A percentile compares a stretch with the other conserved stretches of the same genome.
phyloP scores from a whole-genome alignment of 2,888 invertebrate genomes.

The Exephanes ischioxanthus region DNA sequence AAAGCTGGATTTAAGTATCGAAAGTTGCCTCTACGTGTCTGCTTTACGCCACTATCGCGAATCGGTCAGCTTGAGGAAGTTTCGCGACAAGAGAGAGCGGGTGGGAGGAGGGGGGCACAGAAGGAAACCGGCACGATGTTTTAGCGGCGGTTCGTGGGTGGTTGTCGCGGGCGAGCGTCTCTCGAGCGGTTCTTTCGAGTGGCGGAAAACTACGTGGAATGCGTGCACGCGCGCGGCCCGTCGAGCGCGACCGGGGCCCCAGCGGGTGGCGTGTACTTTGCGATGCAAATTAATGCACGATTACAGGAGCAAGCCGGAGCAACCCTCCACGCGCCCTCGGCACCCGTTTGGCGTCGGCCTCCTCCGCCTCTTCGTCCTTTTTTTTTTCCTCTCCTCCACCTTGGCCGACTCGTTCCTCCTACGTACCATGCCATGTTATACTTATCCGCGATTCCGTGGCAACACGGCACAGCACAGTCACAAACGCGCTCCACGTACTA shows the following conservation, averaged over 20 bases:
- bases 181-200: conserved; percentile 56
- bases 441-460: conserved; percentile 37
- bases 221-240: conserved; percentile 76
- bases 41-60: neutral
- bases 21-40: neutral
- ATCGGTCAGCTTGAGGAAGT: conserved; percentile 5
- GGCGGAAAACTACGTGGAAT: conserved; percentile 80
- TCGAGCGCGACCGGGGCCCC: conserved; percentile 69
- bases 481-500: conserved; percentile 2
- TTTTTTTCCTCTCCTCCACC: conserved; percentile 51
- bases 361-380: conserved; percentile 62
- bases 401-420: conserved; percentile 43
- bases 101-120: neutral
- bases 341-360: conserved; percentile 60
- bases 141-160: conserved; percentile 52
- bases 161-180: conserved; percentile 4
- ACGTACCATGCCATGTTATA: conserved; percentile 19
- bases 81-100: conserved; percentile 31
- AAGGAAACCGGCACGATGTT: conserved; percentile 32
- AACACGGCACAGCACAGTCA: conserved; percentile 28
- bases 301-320: conserved; percentile 78
- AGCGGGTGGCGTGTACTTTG: conserved; percentile 83
- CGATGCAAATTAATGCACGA: conserved; percentile 85
- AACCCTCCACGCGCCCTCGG: conserved; percentile 70
- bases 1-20: neutral